Evolutionary conservation across 2,797 vertebrate species (phyloP).

Genomic region (Malurus leucopterus): DNA sequence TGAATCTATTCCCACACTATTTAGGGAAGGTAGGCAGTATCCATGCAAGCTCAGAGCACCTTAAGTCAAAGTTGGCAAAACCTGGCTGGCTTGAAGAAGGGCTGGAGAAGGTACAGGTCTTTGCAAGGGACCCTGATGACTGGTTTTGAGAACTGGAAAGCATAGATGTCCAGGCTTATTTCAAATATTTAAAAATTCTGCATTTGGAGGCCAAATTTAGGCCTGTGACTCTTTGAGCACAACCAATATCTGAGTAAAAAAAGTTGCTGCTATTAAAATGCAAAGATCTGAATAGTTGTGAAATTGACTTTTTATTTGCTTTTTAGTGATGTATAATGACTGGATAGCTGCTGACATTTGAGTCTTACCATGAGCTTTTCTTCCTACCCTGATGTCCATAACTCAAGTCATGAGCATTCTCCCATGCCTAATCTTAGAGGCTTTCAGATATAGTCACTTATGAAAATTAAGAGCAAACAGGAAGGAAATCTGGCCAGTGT

Average conservation of each 20-base stretch:
- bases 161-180: not conserved
- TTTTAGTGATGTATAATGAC: not conserved
- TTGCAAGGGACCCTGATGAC: not conserved
- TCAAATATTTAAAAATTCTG: not conserved
- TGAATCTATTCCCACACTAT: accelerated
- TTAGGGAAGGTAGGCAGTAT: not conserved
- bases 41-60: not conserved
- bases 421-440: not conserved
- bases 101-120: not conserved
- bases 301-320: not conserved
- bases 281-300: not conserved
- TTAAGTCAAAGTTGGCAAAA: not conserved
- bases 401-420: not conserved
- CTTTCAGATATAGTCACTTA: not conserved
- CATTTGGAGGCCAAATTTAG: not conserved
- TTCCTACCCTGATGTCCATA: not conserved
- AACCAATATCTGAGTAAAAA: not conserved
- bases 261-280: not conserved
- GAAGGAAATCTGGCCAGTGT: not conserved
- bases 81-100: not conserved
- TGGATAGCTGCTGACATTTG: not conserved
- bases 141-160: not conserved
- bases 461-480: not conserved
- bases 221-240: not conserved
- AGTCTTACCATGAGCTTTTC: not conserved